Conservation (phyloP, 2,888 invertebrate genomes). For the Protodeltote pygarga region DNA sequence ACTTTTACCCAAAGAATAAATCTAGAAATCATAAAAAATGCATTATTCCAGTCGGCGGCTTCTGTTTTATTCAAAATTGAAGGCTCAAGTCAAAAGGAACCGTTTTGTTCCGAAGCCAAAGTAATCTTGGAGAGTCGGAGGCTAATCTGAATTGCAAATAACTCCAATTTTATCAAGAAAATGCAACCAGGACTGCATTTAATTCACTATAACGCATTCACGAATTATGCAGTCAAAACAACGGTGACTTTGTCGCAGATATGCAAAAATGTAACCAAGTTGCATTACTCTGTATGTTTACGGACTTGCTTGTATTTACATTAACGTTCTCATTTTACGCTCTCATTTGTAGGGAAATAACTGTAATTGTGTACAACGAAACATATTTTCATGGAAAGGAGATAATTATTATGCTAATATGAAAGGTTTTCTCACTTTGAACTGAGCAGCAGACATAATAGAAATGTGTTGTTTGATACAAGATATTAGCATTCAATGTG, state of each 20-base stretch:
- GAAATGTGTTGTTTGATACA: too few species aligned
- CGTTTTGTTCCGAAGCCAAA: constrained; percentile 60
- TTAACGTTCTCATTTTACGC: constrained; percentile 19
- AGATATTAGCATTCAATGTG: too few species aligned
- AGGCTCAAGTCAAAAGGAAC: constrained; percentile 65
- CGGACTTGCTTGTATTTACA: constrained; percentile 18
- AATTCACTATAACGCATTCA: constrained; percentile 67
- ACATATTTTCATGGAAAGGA: not conserved
- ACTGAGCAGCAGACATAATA: too few species aligned
- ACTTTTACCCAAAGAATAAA: not conserved
- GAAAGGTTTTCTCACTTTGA: too few species aligned
- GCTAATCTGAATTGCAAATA: constrained; percentile 79
- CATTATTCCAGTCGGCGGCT: constrained; percentile 42
- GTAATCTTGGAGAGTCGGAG: constrained; percentile 65
- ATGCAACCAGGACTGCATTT: constrained; percentile 72
- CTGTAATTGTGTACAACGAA: constrained; percentile 4
- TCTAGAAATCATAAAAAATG: constrained; percentile 34
- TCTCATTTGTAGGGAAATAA: constrained; percentile 15
- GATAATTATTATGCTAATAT: too few species aligned
- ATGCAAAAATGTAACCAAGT: constrained; percentile 38
- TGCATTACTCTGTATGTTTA: constrained; percentile 29
- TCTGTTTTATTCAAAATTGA: constrained; percentile 55
- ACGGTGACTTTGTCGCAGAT: constrained; percentile 39
- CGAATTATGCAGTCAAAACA: constrained; percentile 60
- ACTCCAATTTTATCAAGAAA: constrained; percentile 77